Conservation (phyloP, 2,113 vertebrate species). For the Calonectris borealis region DNA sequence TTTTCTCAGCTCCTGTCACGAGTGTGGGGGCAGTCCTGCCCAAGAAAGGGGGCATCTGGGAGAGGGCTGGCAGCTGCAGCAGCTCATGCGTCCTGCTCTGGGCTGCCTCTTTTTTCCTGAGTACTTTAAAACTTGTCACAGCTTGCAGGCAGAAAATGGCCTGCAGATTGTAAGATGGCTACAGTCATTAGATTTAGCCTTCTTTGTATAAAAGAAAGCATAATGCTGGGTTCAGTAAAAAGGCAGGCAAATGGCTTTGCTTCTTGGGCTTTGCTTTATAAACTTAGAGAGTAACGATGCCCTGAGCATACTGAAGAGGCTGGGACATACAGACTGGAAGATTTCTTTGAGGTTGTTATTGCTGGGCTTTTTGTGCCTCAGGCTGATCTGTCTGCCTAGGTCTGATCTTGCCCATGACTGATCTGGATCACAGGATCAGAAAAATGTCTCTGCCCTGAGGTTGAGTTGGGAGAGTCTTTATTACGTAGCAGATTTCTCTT, state of each 20-base stretch:
- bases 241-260: background rate
- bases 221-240: background rate
- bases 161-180: background rate
- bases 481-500: background rate
- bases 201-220: background rate
- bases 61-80: background rate
- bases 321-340: background rate
- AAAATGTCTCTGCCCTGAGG: background rate
- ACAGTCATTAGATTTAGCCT: background rate
- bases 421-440: background rate
- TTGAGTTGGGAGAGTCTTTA: background rate
- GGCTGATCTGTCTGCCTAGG: background rate
- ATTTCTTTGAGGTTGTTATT: background rate
- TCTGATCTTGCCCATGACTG: background rate
- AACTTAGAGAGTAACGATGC: background rate
- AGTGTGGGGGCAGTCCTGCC: background rate
- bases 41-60: background rate
- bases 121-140: background rate
- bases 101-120: background rate
- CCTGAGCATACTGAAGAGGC: background rate
- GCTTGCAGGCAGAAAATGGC: background rate
- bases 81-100: background rate
- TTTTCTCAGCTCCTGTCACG: background rate
- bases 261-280: background rate
- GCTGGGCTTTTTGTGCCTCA: background rate